Percentiles rank a stretch among this genome's conserved stretches.
Evolutionary conservation across 2,113 vertebrate genomes (phyloP).

Genomic region (Colaptes auratus): DNA sequence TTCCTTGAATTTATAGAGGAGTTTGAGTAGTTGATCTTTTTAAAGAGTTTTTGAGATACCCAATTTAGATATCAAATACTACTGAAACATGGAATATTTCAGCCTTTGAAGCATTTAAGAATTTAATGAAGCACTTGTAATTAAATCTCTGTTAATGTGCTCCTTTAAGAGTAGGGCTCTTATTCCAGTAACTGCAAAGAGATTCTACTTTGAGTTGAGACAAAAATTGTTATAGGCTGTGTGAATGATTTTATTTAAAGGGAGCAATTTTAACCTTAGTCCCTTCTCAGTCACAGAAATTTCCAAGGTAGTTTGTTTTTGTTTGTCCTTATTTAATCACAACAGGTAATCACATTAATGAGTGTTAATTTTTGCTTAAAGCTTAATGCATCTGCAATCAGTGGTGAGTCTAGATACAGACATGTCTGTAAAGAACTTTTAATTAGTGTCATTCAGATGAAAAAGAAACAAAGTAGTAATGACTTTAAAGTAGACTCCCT

Average conservation of each 20-base stretch:
- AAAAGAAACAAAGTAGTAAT: constrained; percentile 73
- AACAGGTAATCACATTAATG: constrained; percentile 79
- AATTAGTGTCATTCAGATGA: constrained; percentile 73
- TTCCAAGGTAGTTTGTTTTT: constrained; percentile 59
- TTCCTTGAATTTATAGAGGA: neutral
- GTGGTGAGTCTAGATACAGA: constrained; percentile 49
- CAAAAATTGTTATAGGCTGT: neutral
- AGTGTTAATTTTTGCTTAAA: constrained; percentile 75
- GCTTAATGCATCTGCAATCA: constrained; percentile 68
- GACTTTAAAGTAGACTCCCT: constrained; percentile 72
- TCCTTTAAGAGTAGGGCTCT: neutral
- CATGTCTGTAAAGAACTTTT: constrained; percentile 67
- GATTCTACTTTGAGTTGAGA: neutral
- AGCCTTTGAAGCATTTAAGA: constrained; percentile 19
- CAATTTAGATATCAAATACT: neutral
- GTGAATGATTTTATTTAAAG: constrained; percentile 18
- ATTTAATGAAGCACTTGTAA: constrained; percentile 42
- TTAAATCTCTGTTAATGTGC: constrained; percentile 11
- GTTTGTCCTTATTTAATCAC: constrained; percentile 72
- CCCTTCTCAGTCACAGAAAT: constrained; percentile 54
- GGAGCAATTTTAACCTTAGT: constrained; percentile 48
- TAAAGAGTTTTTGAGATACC: neutral
- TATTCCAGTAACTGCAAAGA: constrained; percentile 3
- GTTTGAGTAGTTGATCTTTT: neutral
- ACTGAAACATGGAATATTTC: constrained; percentile 16